Base-by-base conservation (phyloP, 2,797 vertebrate genomes). In the Bradypodion pumilum region DNA sequence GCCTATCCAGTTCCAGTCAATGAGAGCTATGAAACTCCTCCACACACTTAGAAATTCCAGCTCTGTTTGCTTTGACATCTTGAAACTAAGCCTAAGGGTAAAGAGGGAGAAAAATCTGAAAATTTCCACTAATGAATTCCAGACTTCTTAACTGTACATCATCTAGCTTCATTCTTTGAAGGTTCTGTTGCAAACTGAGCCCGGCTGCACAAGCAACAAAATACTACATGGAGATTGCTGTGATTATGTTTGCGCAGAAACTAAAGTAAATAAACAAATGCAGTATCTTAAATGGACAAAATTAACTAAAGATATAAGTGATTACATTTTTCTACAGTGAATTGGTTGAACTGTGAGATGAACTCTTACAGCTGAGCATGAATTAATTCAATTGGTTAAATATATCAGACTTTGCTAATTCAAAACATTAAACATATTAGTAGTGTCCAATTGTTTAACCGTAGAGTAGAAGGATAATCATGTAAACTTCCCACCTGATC, bases 41-140 rank as follows among this genome's bases (percentile, higher is more conserved):
- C 89, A 79, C 69, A 89, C 0, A 90, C 0, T 35, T 85, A 73
- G 80, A 80, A 85, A 90, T 92, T 94, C 82, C 81, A 88, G 52
- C 76, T 90, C 80, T 89, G 82, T 93, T 94, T 95, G 87, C 88
- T 91, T 92, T 92, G 83, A 85, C 60, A 86, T 86, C 80, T 91
- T 89, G 86, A 75, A 92, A 84, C 87, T 74, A 87, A 91, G 84
- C 80, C 80, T 90, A 90, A 81, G 79, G 86, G 89, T 72, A 80
- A 59, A 68, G 42, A 7, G 59, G 44, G 19, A 52, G 69, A 5
- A 68, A 46, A 5, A 78, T 69, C 88, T 91, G 85, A 87, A 94
- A 92, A 79, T 88, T 88, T 92, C 91, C 88, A 82, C 72, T 94
- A 93, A 95, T 93, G 91, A 94, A 92, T 94, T 94, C 93, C 92